These are phyloP conservation scores for Heteractis magnifica DNA, from an alignment of 92 coral and sea anemone genomes.

Conservation along the genomic window DNA sequence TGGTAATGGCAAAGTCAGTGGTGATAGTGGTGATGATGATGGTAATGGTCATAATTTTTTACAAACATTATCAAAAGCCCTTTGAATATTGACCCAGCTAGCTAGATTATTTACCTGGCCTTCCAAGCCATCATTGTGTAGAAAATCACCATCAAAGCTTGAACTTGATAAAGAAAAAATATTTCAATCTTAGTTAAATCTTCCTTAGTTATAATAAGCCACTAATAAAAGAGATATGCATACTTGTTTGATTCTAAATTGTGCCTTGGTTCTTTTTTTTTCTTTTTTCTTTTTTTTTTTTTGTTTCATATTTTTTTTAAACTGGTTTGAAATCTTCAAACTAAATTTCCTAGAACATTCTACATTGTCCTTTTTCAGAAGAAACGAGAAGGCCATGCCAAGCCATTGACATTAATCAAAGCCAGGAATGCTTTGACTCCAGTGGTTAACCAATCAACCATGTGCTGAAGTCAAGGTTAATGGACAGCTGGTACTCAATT, in stretches of 20 bases:
- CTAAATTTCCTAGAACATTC: neutral
- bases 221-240: too few species aligned
- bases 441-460: slow-evolving; percentile 1
- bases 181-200: too few species aligned
- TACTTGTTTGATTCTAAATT: too few species aligned
- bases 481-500: neutral
- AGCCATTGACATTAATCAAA: neutral
- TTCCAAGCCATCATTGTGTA: slow-evolving; percentile 68
- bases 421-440: neutral
- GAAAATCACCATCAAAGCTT: slow-evolving; percentile 67
- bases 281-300: too few species aligned
- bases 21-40: too few species aligned
- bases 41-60: too few species aligned
- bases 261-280: too few species aligned
- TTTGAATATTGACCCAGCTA: too few species aligned
- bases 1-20: too few species aligned
- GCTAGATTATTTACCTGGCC: slow-evolving; percentile 59
- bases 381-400: neutral
- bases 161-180: neutral
- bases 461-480: neutral
- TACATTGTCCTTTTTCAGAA: neutral
- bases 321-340: neutral
- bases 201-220: too few species aligned
- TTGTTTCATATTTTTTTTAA: too few species aligned
- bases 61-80: too few species aligned